These are phyloP conservation scores for Pachliopta kotzebuea DNA, from an alignment of 2,888 invertebrate species.

Conservation along the genomic window DNA sequence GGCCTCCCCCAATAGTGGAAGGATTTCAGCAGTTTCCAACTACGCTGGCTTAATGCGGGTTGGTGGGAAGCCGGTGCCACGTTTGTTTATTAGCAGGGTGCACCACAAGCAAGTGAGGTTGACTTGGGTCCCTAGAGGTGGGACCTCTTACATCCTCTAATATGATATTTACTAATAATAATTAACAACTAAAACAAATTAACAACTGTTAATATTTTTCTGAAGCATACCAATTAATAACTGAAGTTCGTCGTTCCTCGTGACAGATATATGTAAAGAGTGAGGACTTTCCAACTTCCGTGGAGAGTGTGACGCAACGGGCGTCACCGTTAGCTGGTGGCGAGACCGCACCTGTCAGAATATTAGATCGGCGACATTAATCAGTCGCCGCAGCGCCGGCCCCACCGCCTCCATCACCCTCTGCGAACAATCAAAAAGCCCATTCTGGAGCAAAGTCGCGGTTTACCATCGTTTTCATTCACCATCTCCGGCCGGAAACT, in stretches of 20 bases:
- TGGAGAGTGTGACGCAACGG: not conserved
- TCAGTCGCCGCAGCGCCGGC: conserved; percentile 47
- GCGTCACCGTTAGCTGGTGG: conserved; percentile 32
- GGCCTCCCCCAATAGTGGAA: no score
- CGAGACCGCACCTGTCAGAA: conserved; percentile 65
- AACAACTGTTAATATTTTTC: no score
- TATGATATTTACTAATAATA: no score
- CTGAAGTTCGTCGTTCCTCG: not conserved
- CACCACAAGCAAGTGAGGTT: no score
- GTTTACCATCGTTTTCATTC: conserved; percentile 58
- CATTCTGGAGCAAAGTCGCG: conserved; percentile 58
- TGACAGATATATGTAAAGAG: not conserved
- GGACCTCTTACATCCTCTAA: no score
- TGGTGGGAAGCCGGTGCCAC: no score
- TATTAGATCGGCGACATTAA: conserved; percentile 73
- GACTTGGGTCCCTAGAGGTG: no score
- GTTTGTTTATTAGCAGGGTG: no score
- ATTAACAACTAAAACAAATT: no score
- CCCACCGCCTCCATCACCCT: conserved; percentile 31
- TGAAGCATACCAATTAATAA: no score
- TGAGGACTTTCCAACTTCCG: not conserved
- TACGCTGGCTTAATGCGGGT: no score
- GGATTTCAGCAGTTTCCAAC: no score
- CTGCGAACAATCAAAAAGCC: conserved; percentile 64
- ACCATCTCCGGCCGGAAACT: conserved; percentile 57